These are phyloP conservation scores for Acanthosepion esculentum DNA, from an alignment of 2,888 invertebrate genomes.

Conservation along the genomic window DNA sequence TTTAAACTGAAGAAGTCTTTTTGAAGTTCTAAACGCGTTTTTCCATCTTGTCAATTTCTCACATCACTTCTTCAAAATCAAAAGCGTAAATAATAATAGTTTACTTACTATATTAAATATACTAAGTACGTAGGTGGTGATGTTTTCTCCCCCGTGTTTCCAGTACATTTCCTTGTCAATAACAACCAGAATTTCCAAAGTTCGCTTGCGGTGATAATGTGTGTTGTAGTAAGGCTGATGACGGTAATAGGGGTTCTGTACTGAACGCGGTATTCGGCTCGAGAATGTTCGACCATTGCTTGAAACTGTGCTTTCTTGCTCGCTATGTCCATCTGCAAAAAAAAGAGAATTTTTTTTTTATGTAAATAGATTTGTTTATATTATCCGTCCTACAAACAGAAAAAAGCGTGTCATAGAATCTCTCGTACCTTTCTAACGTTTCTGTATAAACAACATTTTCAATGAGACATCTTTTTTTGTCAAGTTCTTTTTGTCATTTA, in stretches of 20 bases:
- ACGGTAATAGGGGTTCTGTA: background rate
- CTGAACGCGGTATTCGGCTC: background rate
- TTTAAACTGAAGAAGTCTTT: no score
- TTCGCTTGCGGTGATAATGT: slow-evolving; percentile 46
- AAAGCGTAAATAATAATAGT: slow-evolving; percentile 40
- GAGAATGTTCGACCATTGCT: slow-evolving; percentile 39
- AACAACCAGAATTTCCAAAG: slow-evolving; percentile 69
- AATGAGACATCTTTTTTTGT: no score
- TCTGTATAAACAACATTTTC: no score
- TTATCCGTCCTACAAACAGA: no score
- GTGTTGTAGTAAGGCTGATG: slow-evolving; percentile 6
- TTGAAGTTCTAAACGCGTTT: no score
- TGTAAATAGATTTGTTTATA: no score
- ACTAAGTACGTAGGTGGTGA: slow-evolving; percentile 69
- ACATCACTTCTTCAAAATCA: background rate
- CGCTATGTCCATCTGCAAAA: background rate
- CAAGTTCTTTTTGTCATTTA: no score
- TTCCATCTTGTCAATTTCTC: no score
- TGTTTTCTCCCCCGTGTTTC: slow-evolving; percentile 66
- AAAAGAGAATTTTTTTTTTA: background rate
- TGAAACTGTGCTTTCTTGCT: background rate
- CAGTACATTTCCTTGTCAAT: slow-evolving; percentile 67
- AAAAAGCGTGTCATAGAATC: no score
- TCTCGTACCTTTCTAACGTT: no score
- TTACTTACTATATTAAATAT: slow-evolving; percentile 70